Evolutionary conservation across 2,113 vertebrate species (phyloP), one percentile per base, ranked within the genome.

Genomic region (Notothenia coriiceps): DNA sequence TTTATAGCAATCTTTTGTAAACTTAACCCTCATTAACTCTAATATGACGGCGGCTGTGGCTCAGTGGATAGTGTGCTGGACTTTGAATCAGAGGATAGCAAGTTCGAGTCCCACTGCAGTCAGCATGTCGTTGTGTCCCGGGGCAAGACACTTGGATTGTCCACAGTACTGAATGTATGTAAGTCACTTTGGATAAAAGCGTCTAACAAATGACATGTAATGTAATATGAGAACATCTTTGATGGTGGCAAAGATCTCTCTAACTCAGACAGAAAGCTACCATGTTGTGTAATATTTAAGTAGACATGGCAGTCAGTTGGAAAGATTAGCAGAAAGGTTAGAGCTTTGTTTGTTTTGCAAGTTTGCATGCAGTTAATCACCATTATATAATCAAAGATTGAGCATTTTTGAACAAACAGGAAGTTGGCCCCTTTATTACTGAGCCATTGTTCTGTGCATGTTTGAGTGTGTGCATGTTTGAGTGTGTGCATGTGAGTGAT

Each of bases 21-120:
- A 12, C 56, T 74, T 61, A 64, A 2, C 49, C 51, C 33, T 78
- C 67, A 83, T 55, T 73, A 76, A 56, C 7, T 60, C 20, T 8
- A 74, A 44, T 0, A 64, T 51, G 17, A 66, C 25, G 25, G 25
- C 25, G 25, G 25, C 25, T 25, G 25, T 25, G 25, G 25, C 25
- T 25, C 25, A 25, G 25, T 25, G 25, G 25, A 2, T 25, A 25
- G 25, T 25, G 25, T 25, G 25, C 25, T 2, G 22, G 22, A 22
- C 22, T 22, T 22, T 22, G 25, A 25, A 25, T 25, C 25, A 25
- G 25, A 2, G 25, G 25, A 2, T 25, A 25, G 25, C 25, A 25
- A 25, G 25, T 25, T 25, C 2, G 25, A 25, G 25, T 25, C 25
- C 25, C 25, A 25, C 25, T 25, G 25, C 25, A 25, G 25, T 25